phyloP scores from a whole-genome alignment of 2,888 invertebrate genomes.

The Phanerotoma sp. region DNA sequence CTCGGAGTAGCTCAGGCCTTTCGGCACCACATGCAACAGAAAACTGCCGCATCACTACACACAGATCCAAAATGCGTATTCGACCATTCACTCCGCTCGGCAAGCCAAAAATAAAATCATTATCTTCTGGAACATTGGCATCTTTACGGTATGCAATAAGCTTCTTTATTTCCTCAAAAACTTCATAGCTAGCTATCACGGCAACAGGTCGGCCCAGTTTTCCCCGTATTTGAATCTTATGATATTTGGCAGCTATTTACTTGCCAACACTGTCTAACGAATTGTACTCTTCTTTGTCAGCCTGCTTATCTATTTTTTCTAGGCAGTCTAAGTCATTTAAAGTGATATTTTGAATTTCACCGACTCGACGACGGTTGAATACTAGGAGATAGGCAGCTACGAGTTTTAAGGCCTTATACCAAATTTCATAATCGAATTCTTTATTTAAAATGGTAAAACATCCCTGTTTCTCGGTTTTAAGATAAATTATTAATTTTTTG shows the following conservation, averaged over 20 bases:
- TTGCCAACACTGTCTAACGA: slow-evolving; percentile 14
- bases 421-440: slow-evolving; percentile 15
- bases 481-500: slow-evolving; percentile 11
- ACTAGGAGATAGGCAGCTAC: slow-evolving; percentile 25
- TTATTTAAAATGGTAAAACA: slow-evolving; percentile 1
- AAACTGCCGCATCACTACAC: slow-evolving; percentile 30
- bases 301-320: slow-evolving; percentile 25
- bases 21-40: too few species aligned
- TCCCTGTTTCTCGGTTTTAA: neutral
- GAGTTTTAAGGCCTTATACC: slow-evolving; percentile 24
- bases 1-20: too few species aligned
- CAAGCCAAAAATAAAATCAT: slow-evolving; percentile 26
- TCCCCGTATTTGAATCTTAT: slow-evolving; percentile 23
- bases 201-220: slow-evolving; percentile 24
- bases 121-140: slow-evolving; percentile 14
- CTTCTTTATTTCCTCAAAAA: neutral
- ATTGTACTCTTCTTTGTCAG: slow-evolving; percentile 23
- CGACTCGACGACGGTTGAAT: slow-evolving; percentile 33
- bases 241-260: slow-evolving; percentile 27
- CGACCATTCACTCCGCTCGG: neutral
- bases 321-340: slow-evolving; percentile 30
- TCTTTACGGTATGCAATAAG: slow-evolving; percentile 11
- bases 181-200: slow-evolving; percentile 2
- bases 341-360: slow-evolving; percentile 31
- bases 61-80: slow-evolving; percentile 31